Conservation (phyloP, 2,888 invertebrate genomes). For the Leucophora obtusa region DNA sequence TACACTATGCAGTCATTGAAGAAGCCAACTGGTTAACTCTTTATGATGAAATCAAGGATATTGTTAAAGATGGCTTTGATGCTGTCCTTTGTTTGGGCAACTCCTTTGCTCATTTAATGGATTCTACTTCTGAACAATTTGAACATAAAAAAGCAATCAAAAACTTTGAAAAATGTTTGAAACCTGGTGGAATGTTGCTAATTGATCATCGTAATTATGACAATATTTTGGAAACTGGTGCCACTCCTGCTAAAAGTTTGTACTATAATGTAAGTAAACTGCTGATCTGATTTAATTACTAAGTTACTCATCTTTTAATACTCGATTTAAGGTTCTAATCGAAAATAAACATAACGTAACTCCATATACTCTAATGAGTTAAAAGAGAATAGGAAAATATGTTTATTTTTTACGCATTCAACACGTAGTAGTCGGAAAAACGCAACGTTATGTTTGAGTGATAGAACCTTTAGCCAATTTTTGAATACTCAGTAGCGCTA, state of each 20-base stretch:
- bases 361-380: too few relatives aligned
- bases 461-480: too few relatives aligned
- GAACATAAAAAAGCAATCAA: slow-evolving; percentile 87
- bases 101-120: slow-evolving; percentile 93
- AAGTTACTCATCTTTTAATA: too few relatives aligned
- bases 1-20: slow-evolving; percentile 85
- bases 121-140: slow-evolving; percentile 87
- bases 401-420: too few relatives aligned
- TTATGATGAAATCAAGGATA: slow-evolving; percentile 84
- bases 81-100: slow-evolving; percentile 94
- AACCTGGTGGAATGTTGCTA: slow-evolving; percentile 89
- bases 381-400: too few relatives aligned
- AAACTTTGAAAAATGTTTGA: slow-evolving; percentile 90
- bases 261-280: slow-evolving; percentile 89
- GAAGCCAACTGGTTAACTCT: slow-evolving; percentile 94
- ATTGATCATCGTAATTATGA: slow-evolving; percentile 96
- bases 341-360: too few relatives aligned
- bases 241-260: slow-evolving; percentile 89
- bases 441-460: too few relatives aligned
- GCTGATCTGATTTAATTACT: too few relatives aligned
- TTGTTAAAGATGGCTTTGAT: slow-evolving; percentile 86
- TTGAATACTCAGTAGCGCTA: too few relatives aligned
- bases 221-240: slow-evolving; percentile 86
- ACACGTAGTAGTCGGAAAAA: too few relatives aligned
- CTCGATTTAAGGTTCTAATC: too few relatives aligned